Conservation (phyloP, 2,888 invertebrate species). For the Machimus atricapillus region DNA sequence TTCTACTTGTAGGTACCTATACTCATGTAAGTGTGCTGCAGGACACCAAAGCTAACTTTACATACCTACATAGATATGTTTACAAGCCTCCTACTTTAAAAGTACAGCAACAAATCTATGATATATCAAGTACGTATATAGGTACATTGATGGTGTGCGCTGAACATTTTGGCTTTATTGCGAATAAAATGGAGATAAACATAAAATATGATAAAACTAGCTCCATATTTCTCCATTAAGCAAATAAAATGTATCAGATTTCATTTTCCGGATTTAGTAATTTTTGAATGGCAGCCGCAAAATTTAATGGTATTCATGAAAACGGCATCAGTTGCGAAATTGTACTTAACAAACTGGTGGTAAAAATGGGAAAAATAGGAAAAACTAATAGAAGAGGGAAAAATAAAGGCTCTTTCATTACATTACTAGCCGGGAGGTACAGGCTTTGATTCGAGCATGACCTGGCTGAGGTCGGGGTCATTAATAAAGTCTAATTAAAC, state of each 20-base stretch:
- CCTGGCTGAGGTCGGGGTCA: background rate
- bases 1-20: too few relatives aligned
- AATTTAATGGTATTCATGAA: background rate
- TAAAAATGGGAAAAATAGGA: background rate
- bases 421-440: background rate
- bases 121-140: too few relatives aligned
- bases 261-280: background rate
- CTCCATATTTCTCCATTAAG: background rate
- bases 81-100: too few relatives aligned
- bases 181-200: background rate
- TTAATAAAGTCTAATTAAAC: background rate
- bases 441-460: background rate
- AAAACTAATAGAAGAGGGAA: background rate
- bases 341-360: background rate
- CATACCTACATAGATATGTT: too few relatives aligned
- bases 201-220: background rate
- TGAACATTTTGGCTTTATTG: too few relatives aligned
- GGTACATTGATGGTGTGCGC: too few relatives aligned
- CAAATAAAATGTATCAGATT: background rate
- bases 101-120: too few relatives aligned
- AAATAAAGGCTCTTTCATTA: background rate
- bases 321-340: background rate
- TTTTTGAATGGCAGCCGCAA: background rate
- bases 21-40: too few relatives aligned
- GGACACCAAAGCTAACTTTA: too few relatives aligned